Evolutionary conservation across 2,113 vertebrate species (phyloP), one percentile per base, ranked within the genome.

Genomic region (Casuarius casuarius): DNA sequence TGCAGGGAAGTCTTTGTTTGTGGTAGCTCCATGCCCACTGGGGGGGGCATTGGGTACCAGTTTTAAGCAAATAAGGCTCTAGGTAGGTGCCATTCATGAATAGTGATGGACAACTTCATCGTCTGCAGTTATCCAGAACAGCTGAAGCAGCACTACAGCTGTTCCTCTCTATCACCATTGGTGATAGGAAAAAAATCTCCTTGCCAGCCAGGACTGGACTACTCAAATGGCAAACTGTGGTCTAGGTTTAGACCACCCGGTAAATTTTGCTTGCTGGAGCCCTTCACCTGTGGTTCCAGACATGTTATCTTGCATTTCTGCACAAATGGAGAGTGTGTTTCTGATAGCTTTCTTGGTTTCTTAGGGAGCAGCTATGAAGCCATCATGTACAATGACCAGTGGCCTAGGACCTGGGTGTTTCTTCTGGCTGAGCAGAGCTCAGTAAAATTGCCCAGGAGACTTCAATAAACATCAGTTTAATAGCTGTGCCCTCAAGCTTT

Each of bases 391-490:
- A 65, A 33, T 13, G 21, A 44, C 10, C 7, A 8, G 17, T 29
- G 21, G 7, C 22, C 9, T 15, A n/a, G 33, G 58, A 66, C 20
- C 17, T 73, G 12, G 4, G 0, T 62, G 58, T 72, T 73, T 52
- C 52, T 83, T 85, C 62, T 49, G 33, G 22, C 11, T 77, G 54
- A 84, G n/a, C 26, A 54, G 2, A 71, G 75, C 17, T 87, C 29
- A 56, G n/a, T 48, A 84, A 74, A 91, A 74, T n/a, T 70, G 22
- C 51, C 51, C 35, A 33, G 44, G n/a, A 93, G 62, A 62, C 20
- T 75, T 74, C 61, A 91, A 29, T 44, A 79, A 85, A 76, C 29
- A 44, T n/a, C 87, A 80, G 79, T 91, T 91, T 76, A 94, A 85
- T 74, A 67, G 40, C 82, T 63, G 21, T 85, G 52, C 29, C 42